Evolutionary conservation across 1,140 invertebrate genomes (phyloP), one percentile per base, ranked within the genome.

Genomic region (Oreohelix idahoensis): DNA sequence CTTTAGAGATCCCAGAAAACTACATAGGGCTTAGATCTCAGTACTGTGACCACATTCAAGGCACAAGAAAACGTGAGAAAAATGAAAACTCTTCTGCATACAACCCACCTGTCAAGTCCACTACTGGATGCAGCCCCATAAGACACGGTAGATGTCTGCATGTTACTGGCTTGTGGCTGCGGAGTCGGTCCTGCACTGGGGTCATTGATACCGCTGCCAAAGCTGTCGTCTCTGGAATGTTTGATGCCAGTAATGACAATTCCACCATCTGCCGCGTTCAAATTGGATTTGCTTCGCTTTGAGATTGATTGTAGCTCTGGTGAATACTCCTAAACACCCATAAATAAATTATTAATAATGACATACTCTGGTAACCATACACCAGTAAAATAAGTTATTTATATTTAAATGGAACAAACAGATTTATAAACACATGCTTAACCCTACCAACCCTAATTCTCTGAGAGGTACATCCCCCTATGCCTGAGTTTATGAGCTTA

Each of bases 171-270:
- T 53, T 81, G 79, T n/a, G 79, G 38, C 29, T 29, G 63, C 29
- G 20, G 63, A 66, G 23, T 66, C 29, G 23, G 63, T 26, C 0
- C 63, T 32, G 71, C 32, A 78, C 75, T 42, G 29, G 75, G 23
- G 15, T 77, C 85, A 63, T 86, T 86, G 29, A 80, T 78, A 78
- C 79, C 86, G 82, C 84, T 86, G 20, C 84, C 85, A 63, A 78
- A 84, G 74, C 86, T 88, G 93, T 96, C 95, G 90, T 98, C 97
- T 84, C 96, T 96, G 89, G 97, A 95, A 93, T 98, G 97, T 94
- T 98, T 97, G 93, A 99, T 97, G 74, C 88, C 87, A 49, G 91
- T 92, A 88, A 99, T 95, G 79, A 97, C 98, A 93, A 99, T 98
- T 84, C 96, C 96, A 84, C 96, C 96, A 88, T 97, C 96, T 89